Percentiles rank a stretch among this genome's conserved stretches.
These are phyloP conservation scores for Diachrysia chrysitis DNA, from an alignment of 2,888 invertebrate species.

Conservation along the genomic window DNA sequence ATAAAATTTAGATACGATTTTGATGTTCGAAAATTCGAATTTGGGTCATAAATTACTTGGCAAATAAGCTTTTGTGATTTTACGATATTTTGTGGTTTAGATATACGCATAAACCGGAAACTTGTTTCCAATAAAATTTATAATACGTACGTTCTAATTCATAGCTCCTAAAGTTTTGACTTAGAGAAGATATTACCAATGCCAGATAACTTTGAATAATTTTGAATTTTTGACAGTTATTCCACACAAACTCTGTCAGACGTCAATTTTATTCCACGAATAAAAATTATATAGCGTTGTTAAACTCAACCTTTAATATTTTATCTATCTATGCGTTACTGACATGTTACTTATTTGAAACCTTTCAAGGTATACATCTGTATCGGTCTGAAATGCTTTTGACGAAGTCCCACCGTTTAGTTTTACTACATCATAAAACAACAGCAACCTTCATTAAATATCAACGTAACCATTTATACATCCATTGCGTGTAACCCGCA, in stretches of 20 bases:
- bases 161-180: no score
- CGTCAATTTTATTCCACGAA: no score
- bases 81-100: not conserved
- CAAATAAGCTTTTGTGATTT: not conserved
- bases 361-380: not conserved
- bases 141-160: no score
- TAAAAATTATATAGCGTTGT: no score
- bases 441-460: not conserved
- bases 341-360: not conserved
- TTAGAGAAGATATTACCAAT: no score
- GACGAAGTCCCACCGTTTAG: not conserved
- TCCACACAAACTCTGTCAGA: no score
- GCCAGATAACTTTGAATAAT: no score
- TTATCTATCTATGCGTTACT: not conserved
- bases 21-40: not conserved
- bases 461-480: not conserved
- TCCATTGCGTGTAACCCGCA: conserved; percentile 4
- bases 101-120: not conserved
- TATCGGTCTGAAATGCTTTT: not conserved
- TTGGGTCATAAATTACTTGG: not conserved
- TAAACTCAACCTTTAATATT: no score
- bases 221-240: no score
- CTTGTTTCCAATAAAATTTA: not conserved
- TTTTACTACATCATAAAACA: not conserved
- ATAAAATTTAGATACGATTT: not conserved